Conservation (phyloP, 1,140 invertebrate species). For the Dendrolimus kikuchii region DNA sequence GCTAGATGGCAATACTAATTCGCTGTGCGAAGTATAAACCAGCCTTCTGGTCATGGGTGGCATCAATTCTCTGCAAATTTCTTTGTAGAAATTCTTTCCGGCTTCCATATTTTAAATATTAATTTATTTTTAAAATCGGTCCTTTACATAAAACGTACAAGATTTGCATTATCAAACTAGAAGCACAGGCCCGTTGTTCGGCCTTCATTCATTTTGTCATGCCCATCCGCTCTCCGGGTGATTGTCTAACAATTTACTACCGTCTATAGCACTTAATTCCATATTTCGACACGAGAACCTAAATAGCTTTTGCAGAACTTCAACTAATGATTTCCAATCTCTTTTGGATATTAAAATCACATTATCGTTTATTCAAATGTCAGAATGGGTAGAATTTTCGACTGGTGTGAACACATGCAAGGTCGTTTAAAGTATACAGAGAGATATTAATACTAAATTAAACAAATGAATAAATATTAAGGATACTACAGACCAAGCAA, state of each 20-base stretch:
- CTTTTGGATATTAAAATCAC: too few species aligned
- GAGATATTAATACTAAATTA: background rate
- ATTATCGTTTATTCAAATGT: background rate
- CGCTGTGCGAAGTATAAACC: too few species aligned
- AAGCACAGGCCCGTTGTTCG: slow-evolving; percentile 5
- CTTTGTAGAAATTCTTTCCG: too few species aligned
- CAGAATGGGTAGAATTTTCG: too few species aligned
- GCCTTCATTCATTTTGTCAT: slow-evolving; percentile 18
- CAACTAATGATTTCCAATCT: too few species aligned
- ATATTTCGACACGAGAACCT: slow-evolving; percentile 6
- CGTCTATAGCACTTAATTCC: slow-evolving; percentile 5
- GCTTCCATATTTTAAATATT: too few species aligned
- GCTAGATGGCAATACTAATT: too few species aligned
- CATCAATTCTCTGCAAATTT: too few species aligned
- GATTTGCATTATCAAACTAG: background rate
- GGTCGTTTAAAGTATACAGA: too few species aligned
- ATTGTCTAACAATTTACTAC: slow-evolving; percentile 19
- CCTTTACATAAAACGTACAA: background rate
- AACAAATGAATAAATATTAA: slow-evolving; percentile 1
- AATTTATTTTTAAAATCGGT: background rate
- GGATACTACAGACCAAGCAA: too few species aligned
- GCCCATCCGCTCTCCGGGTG: slow-evolving; percentile 20
- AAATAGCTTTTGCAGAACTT: background rate
- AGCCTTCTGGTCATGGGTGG: too few species aligned
- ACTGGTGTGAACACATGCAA: too few species aligned